These are phyloP conservation scores for Laticauda laticaudata DNA, from an alignment of 2,113 vertebrate species.

Conservation along the genomic window DNA sequence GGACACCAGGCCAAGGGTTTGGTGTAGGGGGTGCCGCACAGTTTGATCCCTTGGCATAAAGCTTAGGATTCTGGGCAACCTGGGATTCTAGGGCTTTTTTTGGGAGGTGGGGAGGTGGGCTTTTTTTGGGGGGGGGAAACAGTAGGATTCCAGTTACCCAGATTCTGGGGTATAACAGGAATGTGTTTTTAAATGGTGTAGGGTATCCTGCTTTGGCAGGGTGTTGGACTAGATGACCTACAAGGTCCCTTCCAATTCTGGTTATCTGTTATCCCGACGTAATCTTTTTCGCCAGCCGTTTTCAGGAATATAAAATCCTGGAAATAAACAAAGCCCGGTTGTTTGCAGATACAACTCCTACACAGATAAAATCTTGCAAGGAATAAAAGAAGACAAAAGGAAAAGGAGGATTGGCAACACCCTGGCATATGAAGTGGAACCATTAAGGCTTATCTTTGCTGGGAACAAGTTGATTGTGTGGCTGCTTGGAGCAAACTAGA, in stretches of 20 bases:
- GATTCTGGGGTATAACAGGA: background rate
- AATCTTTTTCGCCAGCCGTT: background rate
- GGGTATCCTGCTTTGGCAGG: no score
- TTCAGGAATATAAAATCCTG: background rate
- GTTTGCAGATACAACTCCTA: background rate
- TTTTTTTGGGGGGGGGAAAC: background rate
- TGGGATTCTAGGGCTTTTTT: no score
- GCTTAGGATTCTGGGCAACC: background rate
- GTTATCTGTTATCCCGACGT: no score
- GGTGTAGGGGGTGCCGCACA: rapidly evolving
- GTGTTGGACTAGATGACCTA: no score
- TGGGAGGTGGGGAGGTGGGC: no score
- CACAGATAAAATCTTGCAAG: background rate
- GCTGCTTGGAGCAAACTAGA: background rate
- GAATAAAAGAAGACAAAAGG: background rate
- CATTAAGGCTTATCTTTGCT: background rate
- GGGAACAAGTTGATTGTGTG: background rate
- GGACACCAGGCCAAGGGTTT: background rate
- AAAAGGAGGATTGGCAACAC: background rate
- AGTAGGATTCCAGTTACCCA: background rate
- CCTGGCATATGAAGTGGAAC: background rate
- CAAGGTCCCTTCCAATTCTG: no score
- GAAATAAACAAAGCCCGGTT: background rate
- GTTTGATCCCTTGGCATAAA: background rate
- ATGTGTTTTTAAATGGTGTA: no score